Evolutionary conservation across 2,797 vertebrate genomes (phyloP), one percentile per base, ranked within the genome.

Genomic region (Thamnophis elegans): DNA sequence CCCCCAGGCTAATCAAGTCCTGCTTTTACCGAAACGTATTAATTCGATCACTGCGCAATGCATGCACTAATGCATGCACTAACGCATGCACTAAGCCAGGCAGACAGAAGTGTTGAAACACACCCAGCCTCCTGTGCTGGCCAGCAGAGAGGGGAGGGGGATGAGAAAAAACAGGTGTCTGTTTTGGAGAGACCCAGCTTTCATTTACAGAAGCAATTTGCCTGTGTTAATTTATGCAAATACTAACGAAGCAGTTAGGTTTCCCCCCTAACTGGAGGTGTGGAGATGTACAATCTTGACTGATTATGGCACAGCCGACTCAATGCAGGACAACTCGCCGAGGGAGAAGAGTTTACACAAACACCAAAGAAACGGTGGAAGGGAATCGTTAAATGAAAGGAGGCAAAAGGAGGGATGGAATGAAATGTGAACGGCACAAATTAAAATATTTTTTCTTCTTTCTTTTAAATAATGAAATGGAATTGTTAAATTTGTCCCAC

Each of bases 171-270:
- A 6, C 55, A 42, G 14, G 58, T 36, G 42, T 28, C 9, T 2
- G 51, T n/a, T 42, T 42, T 53, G 10, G 13, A 82, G 36, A 51
- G 65, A 60, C 42, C 85, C 25, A 13, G 14, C n/a, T 36, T 56
- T 73, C 85, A 82, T 62, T 62, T 93, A 22, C 13, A 54, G 82
- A 88, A 88, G 86, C 8, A 82, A 62, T 91, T 93, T 88, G 47
- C 42, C 22, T n/a, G 25, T 22, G 11, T 91, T 68, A 91, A 93
- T 91, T 88, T 85, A 85, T 58, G 10, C 8, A 42, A n/a, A 62
- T 9, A 22, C 56, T 87, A 32, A 59, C 11, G 56, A 20, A 47
- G 28, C 12, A 55, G 20, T 56, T 54, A 73, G 5, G 5, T 20
- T 42, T 82, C 2, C 1, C 2, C 62, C n/a, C 18, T 14, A 10